Base-by-base conservation (phyloP, 2,888 invertebrate genomes). In the Pandemis heparana region DNA sequence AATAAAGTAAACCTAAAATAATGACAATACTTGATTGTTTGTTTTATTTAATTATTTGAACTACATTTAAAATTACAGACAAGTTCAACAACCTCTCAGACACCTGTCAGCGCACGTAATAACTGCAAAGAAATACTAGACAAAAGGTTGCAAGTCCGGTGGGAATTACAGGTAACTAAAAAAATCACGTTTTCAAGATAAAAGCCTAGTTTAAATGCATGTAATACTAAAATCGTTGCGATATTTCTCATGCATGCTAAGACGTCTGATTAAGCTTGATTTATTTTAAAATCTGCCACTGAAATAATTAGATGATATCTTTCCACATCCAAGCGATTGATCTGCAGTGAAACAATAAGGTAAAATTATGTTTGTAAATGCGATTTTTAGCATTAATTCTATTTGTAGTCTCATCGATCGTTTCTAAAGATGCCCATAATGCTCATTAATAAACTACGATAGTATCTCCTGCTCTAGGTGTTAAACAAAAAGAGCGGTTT, bases 111-210 rank as follows among this genome's bases (percentile, higher is more conserved):
- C 77, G 92, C 90, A 6, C 88, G 94, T 75, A 96, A 96, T 82
- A 98, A 98, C 87, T 98, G 98, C 90, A 96, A 97, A 76, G 98
- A 98, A 88, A 95, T 98, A 79, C 92, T 98, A 80, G 96, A 97
- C 75, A 97, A 97, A 81, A 96, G 97, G 77, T 92, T 98, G 75
- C 98, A 98, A 92, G 97, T 98, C 16, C 96, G 97, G 78, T 98
- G 98, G 98, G 96, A 97, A 83, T 90, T 97, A 68, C 96, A 96
- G 89, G 97, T 95, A 77, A 87, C 65, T 77, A 53, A 46, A 32
- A 70, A 32, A 64, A 62, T 23, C 69, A 77, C 51, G 71, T 79
- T 78, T 79, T 76, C 65, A 76, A 59, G 0, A 61, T 53, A 51
- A 43, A 59, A 12, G 61, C 16, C n/a, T 64, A 69, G 51, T 18